Base-by-base conservation (phyloP, 1,140 invertebrate genomes). In the Solen grandis region DNA sequence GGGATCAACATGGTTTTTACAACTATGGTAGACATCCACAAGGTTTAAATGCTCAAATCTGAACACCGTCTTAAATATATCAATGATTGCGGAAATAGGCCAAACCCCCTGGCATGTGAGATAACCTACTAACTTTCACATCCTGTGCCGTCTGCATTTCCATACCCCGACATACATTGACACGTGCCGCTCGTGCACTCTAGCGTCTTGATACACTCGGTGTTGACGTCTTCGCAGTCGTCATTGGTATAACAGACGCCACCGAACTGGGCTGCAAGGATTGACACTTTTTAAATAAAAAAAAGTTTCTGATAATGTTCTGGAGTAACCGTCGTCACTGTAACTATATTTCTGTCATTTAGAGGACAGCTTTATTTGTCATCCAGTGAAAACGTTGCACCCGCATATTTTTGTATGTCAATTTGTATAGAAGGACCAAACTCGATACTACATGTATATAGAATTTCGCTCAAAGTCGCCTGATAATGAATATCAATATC, bases 121-220 rank as follows among this genome's bases (percentile, higher is more conserved):
- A 33, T 3, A 46, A 22, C 29, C 19, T 3, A 33, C 57, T 60
- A 63, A 70, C 66, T 70, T 2, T 62, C 33, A 63, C 76, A 70
- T 57, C 50, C 60, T 35, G 36, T 62, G 0, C 65, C 65, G 31
- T 41, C 25, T 0, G 14, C 29, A 31, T 29, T 78, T 41, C 75
- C 75, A 41, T 78, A 78, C 57, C 65, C 65, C 33, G 54, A n/a
- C 33, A 29, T 0, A 31, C 75, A 78, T 25, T 29, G 27, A 29
- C 75, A 78, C 31, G 25, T 59, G 16, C 75, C 75, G 2, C 16
- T 78, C n/a, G 25, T 25, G 41, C 74, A 77, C 13, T 65, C 46
- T 35, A 27, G 55, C 29, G 60, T 57, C n/a, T 36, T 22, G 36
- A 16, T 33, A 35, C 75, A 78, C 22, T 38, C 35, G 16, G 52